Percentiles rank a stretch among this genome's conserved stretches.
phyloP scores from a whole-genome alignment of 1,140 invertebrate genomes.

The Rhopalosiphum maidis region DNA sequence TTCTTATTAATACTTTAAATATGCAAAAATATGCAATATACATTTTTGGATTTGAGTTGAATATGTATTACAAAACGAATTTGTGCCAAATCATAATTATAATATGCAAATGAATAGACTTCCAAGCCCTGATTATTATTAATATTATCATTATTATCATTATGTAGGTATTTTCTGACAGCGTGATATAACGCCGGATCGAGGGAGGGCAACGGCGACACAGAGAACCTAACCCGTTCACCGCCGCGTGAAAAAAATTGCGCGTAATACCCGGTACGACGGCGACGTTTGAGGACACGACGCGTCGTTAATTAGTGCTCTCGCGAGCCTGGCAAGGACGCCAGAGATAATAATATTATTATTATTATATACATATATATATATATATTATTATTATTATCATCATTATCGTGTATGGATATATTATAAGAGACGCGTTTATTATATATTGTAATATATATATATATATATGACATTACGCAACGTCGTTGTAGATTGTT shows the following conservation, averaged over 20 bases:
- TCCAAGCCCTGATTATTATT: not conserved
- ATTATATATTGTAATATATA: not conserved
- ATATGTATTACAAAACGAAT: not conserved
- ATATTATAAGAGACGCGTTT: not conserved
- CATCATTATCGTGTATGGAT: not conserved
- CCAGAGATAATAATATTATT: conserved; percentile 18
- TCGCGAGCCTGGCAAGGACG: not conserved
- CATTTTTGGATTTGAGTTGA: not conserved
- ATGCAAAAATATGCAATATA: conserved; percentile 9
- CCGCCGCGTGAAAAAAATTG: not conserved
- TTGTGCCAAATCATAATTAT: not conserved
- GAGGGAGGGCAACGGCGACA: not conserved
- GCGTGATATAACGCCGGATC: not conserved
- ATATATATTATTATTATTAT: not conserved
- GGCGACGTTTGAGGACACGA: not conserved
- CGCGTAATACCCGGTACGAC: not conserved
- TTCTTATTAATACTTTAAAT: not conserved
- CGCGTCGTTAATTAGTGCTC: conserved; percentile 36
- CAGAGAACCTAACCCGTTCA: conserved; percentile 12
- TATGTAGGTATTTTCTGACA: conserved; percentile 1
- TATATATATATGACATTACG: not conserved
- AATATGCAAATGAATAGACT: not conserved
- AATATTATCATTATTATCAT: not conserved
- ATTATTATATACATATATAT: not conserved
- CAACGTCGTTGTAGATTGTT: not conserved